A percentile compares a stretch with the other conserved stretches of the same genome.
phyloP scores from a whole-genome alignment of 1,140 invertebrate species.

The Xylocopa sonorina region DNA sequence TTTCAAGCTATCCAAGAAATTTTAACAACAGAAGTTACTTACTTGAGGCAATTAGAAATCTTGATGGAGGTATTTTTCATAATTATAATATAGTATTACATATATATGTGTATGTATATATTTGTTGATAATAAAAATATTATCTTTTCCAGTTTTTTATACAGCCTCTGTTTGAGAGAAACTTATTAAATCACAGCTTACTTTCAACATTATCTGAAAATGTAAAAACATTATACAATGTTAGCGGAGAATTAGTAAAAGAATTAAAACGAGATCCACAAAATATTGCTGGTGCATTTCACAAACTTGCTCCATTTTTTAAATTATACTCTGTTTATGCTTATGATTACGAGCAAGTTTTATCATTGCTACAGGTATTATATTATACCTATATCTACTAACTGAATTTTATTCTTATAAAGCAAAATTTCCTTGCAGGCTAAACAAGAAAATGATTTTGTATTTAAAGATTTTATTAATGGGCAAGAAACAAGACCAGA shows the following conservation, averaged over 20 bases:
- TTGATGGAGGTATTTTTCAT: constrained; percentile 83
- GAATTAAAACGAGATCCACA: constrained; percentile 84
- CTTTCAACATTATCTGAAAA: constrained; percentile 87
- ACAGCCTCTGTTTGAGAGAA: constrained; percentile 84
- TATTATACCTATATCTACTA: constrained; percentile 12
- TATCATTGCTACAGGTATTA: constrained; percentile 82
- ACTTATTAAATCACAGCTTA: constrained; percentile 83
- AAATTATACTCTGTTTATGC: constrained; percentile 91
- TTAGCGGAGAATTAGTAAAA: constrained; percentile 86
- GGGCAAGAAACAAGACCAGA: constrained; percentile 88
- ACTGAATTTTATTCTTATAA: constrained; percentile 7
- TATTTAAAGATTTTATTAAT: constrained; percentile 84
- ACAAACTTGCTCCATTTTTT: constrained; percentile 88
- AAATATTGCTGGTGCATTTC: constrained; percentile 86
- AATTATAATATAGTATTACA: too few relatives aligned
- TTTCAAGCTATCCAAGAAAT: constrained; percentile 86
- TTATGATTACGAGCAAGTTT: constrained; percentile 87
- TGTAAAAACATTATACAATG: constrained; percentile 87
- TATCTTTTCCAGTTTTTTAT: constrained; percentile 84
- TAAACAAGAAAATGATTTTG: constrained; percentile 83
- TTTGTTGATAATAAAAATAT: constrained; percentile 17
- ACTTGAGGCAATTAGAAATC: constrained; percentile 86
- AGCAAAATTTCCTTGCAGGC: constrained; percentile 78
- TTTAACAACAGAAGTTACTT: constrained; percentile 87
- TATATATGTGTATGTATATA: too few relatives aligned